A percentile compares a stretch with the other conserved stretches of the same genome.
phyloP scores from a whole-genome alignment of 2,113 vertebrate species.

The Podarcis muralis region DNA sequence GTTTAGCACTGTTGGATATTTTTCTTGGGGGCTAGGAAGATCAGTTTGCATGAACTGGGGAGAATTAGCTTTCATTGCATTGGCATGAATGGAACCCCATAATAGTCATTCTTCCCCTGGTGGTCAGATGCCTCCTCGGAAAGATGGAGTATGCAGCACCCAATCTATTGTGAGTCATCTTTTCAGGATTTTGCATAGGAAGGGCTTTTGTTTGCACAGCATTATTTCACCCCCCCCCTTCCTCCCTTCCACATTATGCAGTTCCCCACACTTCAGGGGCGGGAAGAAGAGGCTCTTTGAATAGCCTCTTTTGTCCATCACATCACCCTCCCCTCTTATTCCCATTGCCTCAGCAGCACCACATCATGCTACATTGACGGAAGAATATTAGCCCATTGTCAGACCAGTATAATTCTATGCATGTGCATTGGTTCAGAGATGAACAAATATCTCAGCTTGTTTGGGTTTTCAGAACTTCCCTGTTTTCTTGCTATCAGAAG shows the following conservation, averaged over 20 bases:
- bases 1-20: conserved; percentile 53
- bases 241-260: conserved; percentile 52
- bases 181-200: conserved; percentile 56
- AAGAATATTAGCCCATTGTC: conserved; percentile 23
- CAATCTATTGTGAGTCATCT: conserved; percentile 39
- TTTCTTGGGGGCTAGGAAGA: conserved; percentile 58
- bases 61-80: conserved; percentile 60
- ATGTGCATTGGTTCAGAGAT: conserved; percentile 8
- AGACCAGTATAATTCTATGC: neutral
- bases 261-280: neutral
- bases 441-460: rapidly evolving
- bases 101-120: conserved; percentile 59
- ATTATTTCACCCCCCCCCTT: conserved; percentile 47
- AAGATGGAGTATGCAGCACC: conserved; percentile 50
- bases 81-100: conserved; percentile 63
- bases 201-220: conserved; percentile 65
- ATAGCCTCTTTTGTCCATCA: conserved; percentile 16
- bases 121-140: conserved; percentile 58
- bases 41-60: conserved; percentile 65
- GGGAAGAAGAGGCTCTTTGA: conserved; percentile 24
- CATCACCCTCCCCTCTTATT: conserved; percentile 51
- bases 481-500: neutral
- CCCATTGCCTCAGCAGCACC: conserved; percentile 13
- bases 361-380: conserved; percentile 22
- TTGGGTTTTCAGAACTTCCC: neutral